Evolutionary conservation across 30 jellyfish, hydroid and myxozoan species (phyloP), one percentile per base, ranked within the genome.

Genomic region (Cassiopea xamachana): DNA sequence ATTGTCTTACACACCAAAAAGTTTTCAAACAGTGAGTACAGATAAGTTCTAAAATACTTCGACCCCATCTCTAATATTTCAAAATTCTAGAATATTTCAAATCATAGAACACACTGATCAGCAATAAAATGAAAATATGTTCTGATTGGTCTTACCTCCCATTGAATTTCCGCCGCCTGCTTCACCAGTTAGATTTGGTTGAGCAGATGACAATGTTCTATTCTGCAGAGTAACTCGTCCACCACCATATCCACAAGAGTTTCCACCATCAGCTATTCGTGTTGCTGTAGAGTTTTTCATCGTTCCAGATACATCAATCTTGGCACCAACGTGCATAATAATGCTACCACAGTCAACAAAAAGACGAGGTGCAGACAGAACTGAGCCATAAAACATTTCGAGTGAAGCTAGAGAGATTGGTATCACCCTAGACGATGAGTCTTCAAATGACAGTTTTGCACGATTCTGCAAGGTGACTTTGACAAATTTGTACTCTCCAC

Each of bases 341-440:
- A 88, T 71, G 51, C 69, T 83, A 10, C 87, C 95, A 60, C 83
- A 77, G 17, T 79, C 90, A 44, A 88, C 48, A 50, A 68, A 88
- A 2, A 88, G 83, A 27, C 82, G 83, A 5, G 90, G 90, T 10
- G 89, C 95, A 7, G 82, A 47, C 27, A 88, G 60, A 49, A 81
- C 59, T 17, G 95, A 88, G 16, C 95, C 95, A 61, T 64, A 88
- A 71, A 47, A 80, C 95, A 88, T 88, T 60, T 88, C 95, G 51
- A 88, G 87, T 14, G 95, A 79, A 17, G 87, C 95, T 18, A 88
- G 73, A 2, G 77, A 47, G 44, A 88, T 59, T 1, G 90, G 90
- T 5, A 88, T 72, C 61, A 88, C 48, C 60, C 91, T 67, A 7
- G 80, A 15, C 5, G 87, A 60, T 2, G 95, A 46, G 48, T 62